phyloP scores from a whole-genome alignment of 1,140 invertebrate genomes.

The Lasaia peninsularis region DNA sequence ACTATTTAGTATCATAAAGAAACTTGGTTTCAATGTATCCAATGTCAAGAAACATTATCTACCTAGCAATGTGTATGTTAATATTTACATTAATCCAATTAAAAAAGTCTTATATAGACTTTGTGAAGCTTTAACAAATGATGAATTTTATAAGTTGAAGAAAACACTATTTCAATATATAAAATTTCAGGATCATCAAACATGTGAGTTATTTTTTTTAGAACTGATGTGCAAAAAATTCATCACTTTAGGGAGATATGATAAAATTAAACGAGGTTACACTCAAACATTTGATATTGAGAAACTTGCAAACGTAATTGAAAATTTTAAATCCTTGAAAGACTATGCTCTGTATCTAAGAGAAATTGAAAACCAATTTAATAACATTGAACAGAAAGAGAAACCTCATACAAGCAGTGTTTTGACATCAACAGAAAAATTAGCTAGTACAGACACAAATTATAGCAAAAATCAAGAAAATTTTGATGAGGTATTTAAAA shows the following conservation, averaged over 20 bases:
- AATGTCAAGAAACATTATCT: slow-evolving; percentile 44
- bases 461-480: slow-evolving; percentile 27
- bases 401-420: slow-evolving; percentile 1
- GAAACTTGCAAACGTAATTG: slow-evolving; percentile 46
- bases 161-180: slow-evolving; percentile 47
- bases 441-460: slow-evolving; percentile 18
- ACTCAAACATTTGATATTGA: slow-evolving; percentile 36
- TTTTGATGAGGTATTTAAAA: slow-evolving; percentile 38
- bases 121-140: slow-evolving; percentile 51
- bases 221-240: slow-evolving; percentile 59
- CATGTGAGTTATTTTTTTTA: slow-evolving; percentile 57
- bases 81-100: slow-evolving; percentile 51
- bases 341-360: slow-evolving; percentile 38
- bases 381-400: slow-evolving; percentile 21
- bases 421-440: slow-evolving; percentile 18
- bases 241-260: slow-evolving; percentile 40
- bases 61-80: slow-evolving; percentile 37
- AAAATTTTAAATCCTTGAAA: slow-evolving; percentile 40
- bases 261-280: slow-evolving; percentile 27
- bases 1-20: slow-evolving; percentile 49
- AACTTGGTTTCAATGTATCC: slow-evolving; percentile 51
- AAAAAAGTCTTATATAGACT: slow-evolving; percentile 57
- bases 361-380: slow-evolving; percentile 39
- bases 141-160: slow-evolving; percentile 49
- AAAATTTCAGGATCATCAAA: slow-evolving; percentile 47